Evolutionary conservation across 2,113 vertebrate genomes (phyloP).

Genomic region (Chauna torquata): DNA sequence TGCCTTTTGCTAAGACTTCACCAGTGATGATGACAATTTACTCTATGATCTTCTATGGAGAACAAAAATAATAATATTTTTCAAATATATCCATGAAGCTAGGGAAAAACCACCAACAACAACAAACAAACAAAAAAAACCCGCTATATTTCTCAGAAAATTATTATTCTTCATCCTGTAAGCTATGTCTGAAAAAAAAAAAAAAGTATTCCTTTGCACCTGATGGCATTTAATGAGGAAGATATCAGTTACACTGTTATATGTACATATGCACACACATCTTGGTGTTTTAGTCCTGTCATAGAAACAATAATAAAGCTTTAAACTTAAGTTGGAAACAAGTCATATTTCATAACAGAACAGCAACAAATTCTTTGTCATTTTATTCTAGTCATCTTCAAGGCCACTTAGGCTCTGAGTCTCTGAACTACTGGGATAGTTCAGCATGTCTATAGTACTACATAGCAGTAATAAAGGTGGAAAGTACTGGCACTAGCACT

Average conservation of each 20-base stretch:
- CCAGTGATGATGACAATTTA: neutral
- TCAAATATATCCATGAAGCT: neutral
- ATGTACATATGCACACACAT: neutral
- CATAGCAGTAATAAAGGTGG: neutral
- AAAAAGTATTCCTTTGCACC: neutral
- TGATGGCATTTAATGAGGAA: neutral
- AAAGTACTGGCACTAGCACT: neutral
- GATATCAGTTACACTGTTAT: neutral
- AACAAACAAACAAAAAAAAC: neutral
- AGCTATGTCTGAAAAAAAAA: neutral
- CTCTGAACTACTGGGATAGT: neutral
- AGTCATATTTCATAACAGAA: neutral
- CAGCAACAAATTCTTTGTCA: neutral
- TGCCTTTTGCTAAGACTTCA: neutral
- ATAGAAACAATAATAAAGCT: neutral
- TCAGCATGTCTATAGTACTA: neutral
- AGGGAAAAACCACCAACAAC: no score
- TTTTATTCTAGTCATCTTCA: neutral
- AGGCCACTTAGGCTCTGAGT: neutral
- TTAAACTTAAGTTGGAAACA: neutral
- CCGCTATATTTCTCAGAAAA: neutral
- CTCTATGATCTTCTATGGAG: neutral
- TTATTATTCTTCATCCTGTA: neutral
- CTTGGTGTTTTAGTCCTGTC: neutral
- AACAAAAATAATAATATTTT: neutral